Evolutionary conservation across 2,113 vertebrate species (phyloP), one percentile per base, ranked within the genome.

Genomic region (Antigone vipio): DNA sequence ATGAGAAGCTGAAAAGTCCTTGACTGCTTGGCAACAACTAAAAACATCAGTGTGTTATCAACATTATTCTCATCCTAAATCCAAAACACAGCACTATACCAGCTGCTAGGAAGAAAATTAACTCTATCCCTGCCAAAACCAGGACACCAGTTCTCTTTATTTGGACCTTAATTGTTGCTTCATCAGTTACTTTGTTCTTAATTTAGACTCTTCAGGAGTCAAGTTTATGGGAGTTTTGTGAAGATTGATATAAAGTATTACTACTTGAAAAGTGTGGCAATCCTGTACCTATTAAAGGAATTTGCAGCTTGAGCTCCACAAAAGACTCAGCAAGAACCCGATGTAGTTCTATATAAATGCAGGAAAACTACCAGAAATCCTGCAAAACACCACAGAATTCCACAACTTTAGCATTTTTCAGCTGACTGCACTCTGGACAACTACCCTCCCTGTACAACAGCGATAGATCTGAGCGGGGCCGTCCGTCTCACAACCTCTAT

Each of bases 401-500:
- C 62, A 79, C 53, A 93, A 85, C 87, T 93, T 59, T 2, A 91
- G 34, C 47, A 23, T 91, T 96, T 96, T 78, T 93, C 81, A 82
- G 19, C 62, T 95, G 69, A 69, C 69, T 94, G 74, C 62, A 23
- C 40, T 92, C 76, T 85, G 85, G 62, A 94, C 89, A 93, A 60
- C 44, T 78, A 47, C 64, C 2, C 5, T 82, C 17, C 30, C 34
- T 74, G 16, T 78, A 21, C 19, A 52, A 4, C 15, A 68, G 40
- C 0, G 0, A 17, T 26, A 44, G 23, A 47, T 42, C 15, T 75
- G 53, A 38, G 68, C 12, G 17, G 52, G 40, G 44, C 58, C 34
- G 63, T 72, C 44, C 59, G 73, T 71, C 45, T 87, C 55, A 62
- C 24, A 82, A 24, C 21, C 19, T 49, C 60, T 78, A 6, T 68